Evolutionary conservation across 37 sponge, comb jelly and placozoan genomes (phyloP).

Genomic region (Corticium candelabrum): DNA sequence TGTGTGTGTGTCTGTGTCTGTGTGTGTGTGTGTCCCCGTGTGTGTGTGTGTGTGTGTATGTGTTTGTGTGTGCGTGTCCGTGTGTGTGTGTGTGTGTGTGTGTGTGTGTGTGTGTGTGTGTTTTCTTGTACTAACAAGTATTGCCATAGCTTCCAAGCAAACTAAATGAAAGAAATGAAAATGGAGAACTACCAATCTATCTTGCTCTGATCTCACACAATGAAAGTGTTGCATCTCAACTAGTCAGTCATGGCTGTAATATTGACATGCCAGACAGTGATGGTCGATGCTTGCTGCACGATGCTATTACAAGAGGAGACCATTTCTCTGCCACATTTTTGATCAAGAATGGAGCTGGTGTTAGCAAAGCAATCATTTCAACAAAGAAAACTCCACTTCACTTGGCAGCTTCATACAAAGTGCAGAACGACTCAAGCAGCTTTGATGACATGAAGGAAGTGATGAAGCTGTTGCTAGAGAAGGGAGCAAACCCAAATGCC

Average conservation of each 20-base stretch:
- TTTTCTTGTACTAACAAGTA: not conserved
- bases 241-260: conserved; percentile 70
- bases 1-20: not conserved
- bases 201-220: conserved; percentile 64
- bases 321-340: conserved; percentile 74
- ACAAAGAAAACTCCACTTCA: conserved; percentile 68
- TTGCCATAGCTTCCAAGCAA: conserved; percentile 40
- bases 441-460: conserved; percentile 50
- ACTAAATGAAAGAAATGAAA: conserved; percentile 55
- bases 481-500: conserved; percentile 69
- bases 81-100: not conserved
- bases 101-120: too few species aligned
- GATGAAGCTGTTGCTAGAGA: conserved; percentile 59
- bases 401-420: conserved; percentile 49
- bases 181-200: conserved; percentile 71
- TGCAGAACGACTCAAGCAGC: not conserved
- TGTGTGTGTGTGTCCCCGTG: too few species aligned
- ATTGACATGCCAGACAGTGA: conserved; percentile 42
- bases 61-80: too few species aligned
- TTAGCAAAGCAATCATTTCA: not conserved
- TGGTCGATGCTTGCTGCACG: conserved; percentile 72
- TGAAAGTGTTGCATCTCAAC: conserved; percentile 77
- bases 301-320: conserved; percentile 76
- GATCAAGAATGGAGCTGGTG: conserved; percentile 67
- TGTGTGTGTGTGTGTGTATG: too few species aligned